Evolutionary conservation across 2,888 invertebrate species (phyloP), one percentile per base, ranked within the genome.

Genomic region (Anodontia alba): DNA sequence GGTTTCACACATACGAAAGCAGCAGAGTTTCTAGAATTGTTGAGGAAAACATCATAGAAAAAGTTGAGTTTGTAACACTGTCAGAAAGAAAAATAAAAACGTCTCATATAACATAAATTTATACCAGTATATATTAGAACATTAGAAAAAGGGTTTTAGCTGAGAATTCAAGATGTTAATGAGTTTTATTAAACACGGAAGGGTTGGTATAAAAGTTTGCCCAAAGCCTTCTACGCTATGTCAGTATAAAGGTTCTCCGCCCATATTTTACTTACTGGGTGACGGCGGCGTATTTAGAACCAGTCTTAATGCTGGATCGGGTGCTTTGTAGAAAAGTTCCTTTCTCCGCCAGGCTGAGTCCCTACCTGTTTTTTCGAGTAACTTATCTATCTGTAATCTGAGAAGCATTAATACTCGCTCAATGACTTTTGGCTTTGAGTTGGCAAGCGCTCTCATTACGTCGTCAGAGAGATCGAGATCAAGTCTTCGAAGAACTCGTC

Each of bases 391-490:
- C 86, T 92, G 91, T 20, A 82, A 46, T 23, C 92, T 75, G 33
- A 92, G 73, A 74, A 91, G 78, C 88, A 92, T 89, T 57, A 92
- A 73, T 2, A 92, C 90, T 67, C 88, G 86, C 74, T 92, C 91
- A 10, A 91, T 88, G 31, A 92, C 91, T 51, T 87, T 84, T 7
- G 85, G 87, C 73, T 91, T 91, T 70, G 83, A 73, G 71, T 89
- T 89, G 29, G 90, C 80, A 49, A 92, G 75, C 7, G 90, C 89
- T 33, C 89, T 72, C 20, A 91, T 89, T 2, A 92, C 90, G 67
- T 92, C 91, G 26, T 92, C 91, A 2, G 91, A 90, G 15, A 92
- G 78, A 67, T 92, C 92, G 23, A 92, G 80, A 67, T 90, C 88
- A 26, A 92, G 67, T 69, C 84, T 78, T 33, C 81, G 71, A 33